Percentiles rank a stretch among this genome's conserved stretches.
Evolutionary conservation across 1,140 invertebrate genomes (phyloP).

Genomic region (Varroa destructor): DNA sequence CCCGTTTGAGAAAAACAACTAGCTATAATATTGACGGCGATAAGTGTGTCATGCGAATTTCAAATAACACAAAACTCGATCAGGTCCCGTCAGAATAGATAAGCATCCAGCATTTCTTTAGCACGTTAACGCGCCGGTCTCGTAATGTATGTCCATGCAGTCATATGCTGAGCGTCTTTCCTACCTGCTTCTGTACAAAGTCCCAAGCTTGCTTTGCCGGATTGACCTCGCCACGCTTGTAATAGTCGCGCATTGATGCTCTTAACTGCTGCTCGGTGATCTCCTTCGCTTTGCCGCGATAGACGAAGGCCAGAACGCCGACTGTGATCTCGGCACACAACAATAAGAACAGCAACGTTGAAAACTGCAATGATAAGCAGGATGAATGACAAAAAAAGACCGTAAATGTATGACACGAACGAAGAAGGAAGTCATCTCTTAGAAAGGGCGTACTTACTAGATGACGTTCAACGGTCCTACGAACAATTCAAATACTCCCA

Average conservation of each 20-base stretch:
- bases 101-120: too few species aligned
- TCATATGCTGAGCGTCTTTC: not conserved
- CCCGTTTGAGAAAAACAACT: too few species aligned
- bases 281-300: conserved; percentile 26
- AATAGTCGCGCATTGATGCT: conserved; percentile 21
- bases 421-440: too few species aligned
- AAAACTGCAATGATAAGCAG: not conserved
- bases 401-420: too few species aligned
- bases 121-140: too few species aligned
- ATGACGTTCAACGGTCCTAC: too few species aligned
- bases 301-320: conserved; percentile 27
- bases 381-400: too few species aligned
- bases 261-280: conserved; percentile 28
- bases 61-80: not conserved
- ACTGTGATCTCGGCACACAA: conserved; percentile 25
- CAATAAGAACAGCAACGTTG: conserved; percentile 15
- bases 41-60: too few species aligned
- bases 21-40: too few species aligned
- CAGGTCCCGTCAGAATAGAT: not conserved
- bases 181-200: conserved; percentile 21
- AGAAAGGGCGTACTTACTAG: too few species aligned
- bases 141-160: too few species aligned
- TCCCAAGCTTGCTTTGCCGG: conserved; percentile 24
- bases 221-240: conserved; percentile 16
- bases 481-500: too few species aligned